Percentiles rank a stretch among this genome's conserved stretches.
Conservation (phyloP, 2,888 invertebrate genomes). For the Morpho achilles region DNA sequence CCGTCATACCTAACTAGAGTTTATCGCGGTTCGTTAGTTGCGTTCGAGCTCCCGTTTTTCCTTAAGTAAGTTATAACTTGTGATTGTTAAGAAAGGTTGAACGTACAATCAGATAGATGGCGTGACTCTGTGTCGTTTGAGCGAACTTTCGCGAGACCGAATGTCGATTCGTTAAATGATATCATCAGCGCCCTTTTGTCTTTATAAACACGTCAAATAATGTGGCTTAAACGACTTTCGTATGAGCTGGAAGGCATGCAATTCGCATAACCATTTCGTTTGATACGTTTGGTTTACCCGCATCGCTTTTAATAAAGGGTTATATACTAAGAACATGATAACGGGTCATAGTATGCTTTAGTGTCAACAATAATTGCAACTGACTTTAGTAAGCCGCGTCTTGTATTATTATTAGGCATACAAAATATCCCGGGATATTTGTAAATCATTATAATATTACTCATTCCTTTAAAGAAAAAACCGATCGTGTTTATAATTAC, state of each 20-base stretch:
- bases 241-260: conserved; percentile 54
- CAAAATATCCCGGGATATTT: no score
- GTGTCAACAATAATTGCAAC: not conserved
- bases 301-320: conserved; percentile 43
- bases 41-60: conserved; percentile 66
- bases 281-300: conserved; percentile 45
- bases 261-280: conserved; percentile 48
- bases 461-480: no score
- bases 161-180: conserved; percentile 76
- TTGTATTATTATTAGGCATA: not conserved
- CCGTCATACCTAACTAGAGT: conserved; percentile 66
- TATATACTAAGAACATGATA: conserved; percentile 14
- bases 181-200: conserved; percentile 73
- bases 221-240: conserved; percentile 45
- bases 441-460: no score
- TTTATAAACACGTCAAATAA: conserved; percentile 73
- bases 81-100: conserved; percentile 68
- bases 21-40: conserved; percentile 71
- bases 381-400: not conserved
- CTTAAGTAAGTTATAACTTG: conserved; percentile 76
- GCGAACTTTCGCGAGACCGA: conserved; percentile 60
- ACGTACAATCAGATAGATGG: conserved; percentile 73
- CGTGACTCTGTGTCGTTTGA: conserved; percentile 76
- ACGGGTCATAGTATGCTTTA: conserved; percentile 10
- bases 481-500: no score